Evolutionary conservation across 2,113 vertebrate species (phyloP).

Genomic region (Cyanoliseus patagonus): DNA sequence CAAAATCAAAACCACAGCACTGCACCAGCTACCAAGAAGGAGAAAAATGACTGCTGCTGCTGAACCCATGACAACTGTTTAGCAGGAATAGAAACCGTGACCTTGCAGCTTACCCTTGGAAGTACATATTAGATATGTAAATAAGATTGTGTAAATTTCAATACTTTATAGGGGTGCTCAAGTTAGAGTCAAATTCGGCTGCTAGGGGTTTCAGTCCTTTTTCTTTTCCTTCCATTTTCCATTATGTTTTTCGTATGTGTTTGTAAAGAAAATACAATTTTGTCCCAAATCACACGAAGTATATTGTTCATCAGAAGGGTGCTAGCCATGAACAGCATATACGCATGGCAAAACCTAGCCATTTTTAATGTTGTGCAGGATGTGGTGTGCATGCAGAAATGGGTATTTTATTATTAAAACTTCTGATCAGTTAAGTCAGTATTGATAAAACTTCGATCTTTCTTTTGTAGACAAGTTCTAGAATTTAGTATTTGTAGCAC

Average conservation of each 20-base stretch:
- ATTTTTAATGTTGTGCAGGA: not conserved
- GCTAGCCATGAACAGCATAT: not conserved
- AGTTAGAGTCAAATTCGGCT: not conserved
- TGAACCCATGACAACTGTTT: not conserved
- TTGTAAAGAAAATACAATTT: not conserved
- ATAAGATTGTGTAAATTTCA: not conserved
- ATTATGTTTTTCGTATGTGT: not conserved
- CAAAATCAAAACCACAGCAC: too few relatives aligned
- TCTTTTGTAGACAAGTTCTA: not conserved
- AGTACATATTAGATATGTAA: not conserved
- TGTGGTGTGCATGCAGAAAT: not conserved
- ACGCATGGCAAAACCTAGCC: too few relatives aligned
- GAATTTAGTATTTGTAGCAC: not conserved
- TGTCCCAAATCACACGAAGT: not conserved
- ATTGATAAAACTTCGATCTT: not conserved
- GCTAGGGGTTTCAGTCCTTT: not conserved
- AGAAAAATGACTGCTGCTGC: too few relatives aligned
- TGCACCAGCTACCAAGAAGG: too few relatives aligned
- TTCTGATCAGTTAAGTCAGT: not conserved
- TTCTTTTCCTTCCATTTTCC: not conserved
- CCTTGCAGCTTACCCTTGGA: not conserved
- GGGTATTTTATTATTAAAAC: not conserved
- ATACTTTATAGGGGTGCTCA: not conserved
- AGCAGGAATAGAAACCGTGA: not conserved
- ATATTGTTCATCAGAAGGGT: not conserved